Conservation (phyloP, 2,113 vertebrate species). For the Pimephales promelas region DNA sequence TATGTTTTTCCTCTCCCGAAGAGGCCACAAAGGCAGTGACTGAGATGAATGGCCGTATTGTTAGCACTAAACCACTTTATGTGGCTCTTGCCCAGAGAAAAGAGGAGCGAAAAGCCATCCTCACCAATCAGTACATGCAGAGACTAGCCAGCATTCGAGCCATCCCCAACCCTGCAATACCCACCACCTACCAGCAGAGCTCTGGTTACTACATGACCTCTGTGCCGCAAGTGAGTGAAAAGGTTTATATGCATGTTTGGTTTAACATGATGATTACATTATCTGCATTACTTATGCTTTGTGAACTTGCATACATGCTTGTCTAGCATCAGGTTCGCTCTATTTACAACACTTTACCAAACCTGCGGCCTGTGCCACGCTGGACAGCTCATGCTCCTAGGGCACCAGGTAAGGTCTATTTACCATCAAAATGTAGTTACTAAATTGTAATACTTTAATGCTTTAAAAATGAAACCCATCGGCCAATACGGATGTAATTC, state of each 20-base stretch:
- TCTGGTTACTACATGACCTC: slow-evolving; percentile 85
- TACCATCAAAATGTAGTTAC: too few species aligned
- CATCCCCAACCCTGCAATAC: slow-evolving; percentile 80
- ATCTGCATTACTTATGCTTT: neutral
- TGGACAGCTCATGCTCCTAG: slow-evolving; percentile 83
- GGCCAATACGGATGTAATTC: too few species aligned
- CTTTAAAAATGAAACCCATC: too few species aligned
- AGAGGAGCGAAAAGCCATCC: slow-evolving; percentile 93
- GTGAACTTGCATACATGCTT: neutral
- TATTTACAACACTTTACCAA: slow-evolving; percentile 65
- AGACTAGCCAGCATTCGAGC: slow-evolving; percentile 83
- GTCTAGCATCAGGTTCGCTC: slow-evolving; percentile 78
- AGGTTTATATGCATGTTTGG: neutral
- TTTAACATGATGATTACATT: slow-evolving; percentile 65
- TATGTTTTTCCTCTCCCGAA: slow-evolving; percentile 97
- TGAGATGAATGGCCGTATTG: slow-evolving; percentile 94
- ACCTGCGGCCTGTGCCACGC: slow-evolving; percentile 77
- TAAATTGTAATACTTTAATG: too few species aligned
- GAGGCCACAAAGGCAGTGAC: slow-evolving; percentile 97
- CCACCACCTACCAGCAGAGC: slow-evolving; percentile 84
- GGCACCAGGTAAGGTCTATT: slow-evolving; percentile 73
- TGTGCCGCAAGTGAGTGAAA: slow-evolving; percentile 83
- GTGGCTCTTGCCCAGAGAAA: slow-evolving; percentile 93
- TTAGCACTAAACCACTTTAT: slow-evolving; percentile 94
- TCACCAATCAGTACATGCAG: slow-evolving; percentile 97